phyloP scores from a whole-genome alignment of 2,888 invertebrate genomes.

The Cheilosia variabilis region DNA sequence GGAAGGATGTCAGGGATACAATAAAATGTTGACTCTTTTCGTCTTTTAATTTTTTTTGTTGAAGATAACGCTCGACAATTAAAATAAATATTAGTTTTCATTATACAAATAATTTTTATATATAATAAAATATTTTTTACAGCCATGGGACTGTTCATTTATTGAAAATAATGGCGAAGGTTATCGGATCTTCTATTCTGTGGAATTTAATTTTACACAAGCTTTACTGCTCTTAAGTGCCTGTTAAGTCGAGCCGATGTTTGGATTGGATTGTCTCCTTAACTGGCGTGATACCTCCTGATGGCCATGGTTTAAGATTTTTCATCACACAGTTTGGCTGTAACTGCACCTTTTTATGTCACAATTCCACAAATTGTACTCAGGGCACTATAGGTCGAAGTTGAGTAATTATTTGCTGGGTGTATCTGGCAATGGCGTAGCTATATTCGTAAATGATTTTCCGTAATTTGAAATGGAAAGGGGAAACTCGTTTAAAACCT shows the following conservation, averaged over 20 bases:
- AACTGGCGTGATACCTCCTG: neutral
- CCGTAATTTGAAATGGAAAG: too few species aligned
- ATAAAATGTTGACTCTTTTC: neutral
- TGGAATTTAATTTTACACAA: neutral
- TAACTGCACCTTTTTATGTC: neutral
- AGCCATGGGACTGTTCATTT: slow-evolving; percentile 5
- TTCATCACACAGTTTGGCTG: neutral
- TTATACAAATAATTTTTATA: slow-evolving; percentile 41
- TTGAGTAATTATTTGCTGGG: neutral
- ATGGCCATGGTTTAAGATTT: neutral
- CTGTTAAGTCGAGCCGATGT: neutral
- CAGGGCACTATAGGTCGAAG: neutral
- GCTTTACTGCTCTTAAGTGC: neutral
- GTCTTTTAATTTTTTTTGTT: neutral
- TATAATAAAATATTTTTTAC: slow-evolving; percentile 22
- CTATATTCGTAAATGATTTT: too few species aligned
- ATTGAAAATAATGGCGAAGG: slow-evolving; percentile 28
- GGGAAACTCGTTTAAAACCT: too few species aligned
- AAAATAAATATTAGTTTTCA: slow-evolving; percentile 56
- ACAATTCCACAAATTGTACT: neutral
- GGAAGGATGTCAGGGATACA: slow-evolving; percentile 53
- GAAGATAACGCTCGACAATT: slow-evolving; percentile 6
- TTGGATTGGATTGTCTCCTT: neutral
- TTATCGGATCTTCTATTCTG: slow-evolving; percentile 1
- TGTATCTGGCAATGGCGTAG: neutral